Conservation (phyloP, 2,888 invertebrate genomes). For the Cancer borealis region DNA sequence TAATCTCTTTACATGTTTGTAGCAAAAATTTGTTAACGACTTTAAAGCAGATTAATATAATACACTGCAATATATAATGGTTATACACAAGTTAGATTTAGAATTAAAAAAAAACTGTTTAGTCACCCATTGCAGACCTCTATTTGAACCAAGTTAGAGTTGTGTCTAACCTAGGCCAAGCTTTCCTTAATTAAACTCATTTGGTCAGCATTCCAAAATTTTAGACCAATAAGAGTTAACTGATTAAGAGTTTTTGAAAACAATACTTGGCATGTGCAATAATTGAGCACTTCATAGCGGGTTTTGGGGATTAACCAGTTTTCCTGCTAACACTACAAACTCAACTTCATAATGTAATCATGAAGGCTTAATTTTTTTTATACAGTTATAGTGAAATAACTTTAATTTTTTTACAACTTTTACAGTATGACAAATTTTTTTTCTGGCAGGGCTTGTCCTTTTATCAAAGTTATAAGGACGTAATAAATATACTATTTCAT, state of each 20-base stretch:
- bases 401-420: too few species aligned
- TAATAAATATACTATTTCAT: not conserved
- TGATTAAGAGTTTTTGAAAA: not conserved
- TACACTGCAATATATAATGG: not conserved
- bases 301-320: not conserved
- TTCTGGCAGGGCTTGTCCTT: too few species aligned
- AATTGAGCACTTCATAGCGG: not conserved
- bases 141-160: not conserved
- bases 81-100: not conserved
- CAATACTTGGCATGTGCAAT: not conserved
- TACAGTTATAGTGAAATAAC: not conserved
- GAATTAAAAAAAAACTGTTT: not conserved
- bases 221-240: not conserved
- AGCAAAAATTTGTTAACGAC: not conserved
- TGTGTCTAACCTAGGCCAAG: not conserved
- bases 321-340: not conserved
- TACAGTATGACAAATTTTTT: too few species aligned
- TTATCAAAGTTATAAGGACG: too few species aligned
- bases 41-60: not conserved
- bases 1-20: constrained; percentile 28
- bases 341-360: not conserved
- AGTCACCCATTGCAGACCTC: not conserved
- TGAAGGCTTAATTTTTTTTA: not conserved
- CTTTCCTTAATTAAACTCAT: not conserved
- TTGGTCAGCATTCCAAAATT: not conserved